Evolutionary conservation across 2,113 vertebrate species (phyloP).

Genomic region (Hipposideros armiger): DNA sequence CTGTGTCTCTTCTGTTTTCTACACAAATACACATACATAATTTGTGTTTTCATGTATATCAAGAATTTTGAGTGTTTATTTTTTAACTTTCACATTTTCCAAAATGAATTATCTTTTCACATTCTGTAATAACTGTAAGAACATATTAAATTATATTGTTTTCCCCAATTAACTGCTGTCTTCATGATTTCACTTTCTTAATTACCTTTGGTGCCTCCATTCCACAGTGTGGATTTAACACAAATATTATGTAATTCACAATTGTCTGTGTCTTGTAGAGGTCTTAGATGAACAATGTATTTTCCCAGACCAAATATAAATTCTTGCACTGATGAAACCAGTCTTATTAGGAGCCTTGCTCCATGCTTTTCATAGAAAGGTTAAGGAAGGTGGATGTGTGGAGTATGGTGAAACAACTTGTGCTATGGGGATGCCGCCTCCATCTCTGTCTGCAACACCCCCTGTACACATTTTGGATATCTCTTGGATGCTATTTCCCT

Average conservation of each 20-base stretch:
- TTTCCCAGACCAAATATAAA: neutral
- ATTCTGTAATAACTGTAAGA: neutral
- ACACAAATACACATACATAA: neutral
- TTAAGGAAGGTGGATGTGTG: neutral
- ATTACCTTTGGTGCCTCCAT: neutral
- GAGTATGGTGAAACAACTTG: rapidly evolving
- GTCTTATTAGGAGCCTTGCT: neutral
- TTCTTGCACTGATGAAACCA: neutral
- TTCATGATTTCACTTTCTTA: conserved; percentile 1
- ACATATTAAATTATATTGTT: neutral
- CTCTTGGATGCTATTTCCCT: neutral
- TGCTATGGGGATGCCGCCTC: neutral
- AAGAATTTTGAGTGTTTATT: neutral
- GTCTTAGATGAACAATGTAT: neutral
- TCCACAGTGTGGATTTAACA: neutral
- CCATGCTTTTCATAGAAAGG: neutral
- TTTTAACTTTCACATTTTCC: neutral
- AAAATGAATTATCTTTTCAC: neutral
- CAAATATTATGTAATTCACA: neutral
- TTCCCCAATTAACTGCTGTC: neutral
- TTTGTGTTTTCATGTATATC: neutral
- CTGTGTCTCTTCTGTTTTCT: neutral
- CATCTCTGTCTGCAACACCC: neutral
- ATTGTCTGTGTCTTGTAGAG: neutral
- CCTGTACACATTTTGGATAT: neutral